Base-by-base conservation (phyloP, 2,113 vertebrate genomes). In the Engraulis encrasicolus region DNA sequence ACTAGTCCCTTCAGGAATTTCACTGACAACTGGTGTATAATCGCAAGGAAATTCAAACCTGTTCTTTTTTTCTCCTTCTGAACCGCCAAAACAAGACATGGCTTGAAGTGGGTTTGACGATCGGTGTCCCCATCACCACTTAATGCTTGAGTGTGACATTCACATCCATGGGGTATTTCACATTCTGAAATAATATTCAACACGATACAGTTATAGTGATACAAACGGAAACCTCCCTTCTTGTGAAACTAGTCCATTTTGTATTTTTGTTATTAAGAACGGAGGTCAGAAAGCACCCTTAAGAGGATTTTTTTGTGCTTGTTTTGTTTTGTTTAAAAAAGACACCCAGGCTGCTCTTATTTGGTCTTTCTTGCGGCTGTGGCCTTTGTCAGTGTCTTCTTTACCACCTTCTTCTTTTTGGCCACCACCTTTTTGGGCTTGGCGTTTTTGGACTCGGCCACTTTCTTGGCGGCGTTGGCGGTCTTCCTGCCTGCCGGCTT, bases 361-460 rank as follows among this genome's bases (percentile, higher is more conserved):
- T 86, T 90, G 0, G 82, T 83, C 20, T 78, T 89, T 18, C 48
- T 82, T 3, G 17, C 82, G 27, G 83, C 84, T 0, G 84, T 18
- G 31, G 82, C 31, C 0, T 37, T 0, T 3, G 50, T 14, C 2
- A 31, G 17, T 48, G 84, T 85, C 82, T 85, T 88, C 0, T 0
- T 78, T 0, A 5, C 20, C 2, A 0, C 81, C 0, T 2, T 18
- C 2, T 48, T 0, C 6, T 52, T 79, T 71, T 87, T 84, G 17
- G 18, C 38, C 6, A 79, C 4, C 23, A 83, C 81, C 37, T 78
- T 48, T 71, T 84, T 81, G 82, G 71, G 18, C 87, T 89, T 90
- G 1, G 79, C 15, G 37, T 71, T 2, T 6, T 40, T 85, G 2
- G 23, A 81, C 81, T 31, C 2, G n/a, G 78, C 0, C 58, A 83